Evolutionary conservation across 2,888 invertebrate genomes (phyloP), one percentile per base, ranked within the genome.

Genomic region (Synergus gifuensis): DNA sequence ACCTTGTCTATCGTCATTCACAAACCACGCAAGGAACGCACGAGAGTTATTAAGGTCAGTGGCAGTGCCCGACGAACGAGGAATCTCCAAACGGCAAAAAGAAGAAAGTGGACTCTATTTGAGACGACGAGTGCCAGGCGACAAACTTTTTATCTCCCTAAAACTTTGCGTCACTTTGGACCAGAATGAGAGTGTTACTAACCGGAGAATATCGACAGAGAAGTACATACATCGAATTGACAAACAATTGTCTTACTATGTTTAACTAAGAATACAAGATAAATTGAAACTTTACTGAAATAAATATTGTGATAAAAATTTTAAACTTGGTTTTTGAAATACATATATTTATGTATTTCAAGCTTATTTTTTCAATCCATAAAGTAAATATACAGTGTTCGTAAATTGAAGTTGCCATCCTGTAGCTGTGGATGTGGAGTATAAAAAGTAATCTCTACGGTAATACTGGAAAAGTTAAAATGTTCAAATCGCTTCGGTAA

Each of bases 1-100:
- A 88, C 88, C 89, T 88, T 89, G 88, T 87, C 89, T 88, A 88
- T 89, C 89, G 89, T 89, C 88, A 88, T 88, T 86, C 83, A 82
- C 85, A 83, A 86, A 86, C 86, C 87, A 87, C 86, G 88, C 88
- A 82, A 88, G 85, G 85, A 88, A 86, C 87, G 88, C 84, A 86
- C 82, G 83, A 78, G 85, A 87, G 88, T 90, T 90, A 90, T 90
- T 89, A 90, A 89, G 81, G 83, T 80, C 79, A 83, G 64, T 76
- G 81, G 78, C 77, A 76, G 73, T 36, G 63, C 42, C 16, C 64
- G 76, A 64, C 36, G 14, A 58, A 22, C 58, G 28, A 67, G 40
- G n/a, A 78, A 76, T 66, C 46, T 44, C 18, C 44, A 69, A 12
- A n/a, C 12, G 63, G 64, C 40, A 40, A 54, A 58, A 67, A 78